A percentile compares a stretch with the other conserved stretches of the same genome.
These are phyloP conservation scores for Nomada hirtipes DNA, from an alignment of 2,888 invertebrate species.

Conservation along the genomic window DNA sequence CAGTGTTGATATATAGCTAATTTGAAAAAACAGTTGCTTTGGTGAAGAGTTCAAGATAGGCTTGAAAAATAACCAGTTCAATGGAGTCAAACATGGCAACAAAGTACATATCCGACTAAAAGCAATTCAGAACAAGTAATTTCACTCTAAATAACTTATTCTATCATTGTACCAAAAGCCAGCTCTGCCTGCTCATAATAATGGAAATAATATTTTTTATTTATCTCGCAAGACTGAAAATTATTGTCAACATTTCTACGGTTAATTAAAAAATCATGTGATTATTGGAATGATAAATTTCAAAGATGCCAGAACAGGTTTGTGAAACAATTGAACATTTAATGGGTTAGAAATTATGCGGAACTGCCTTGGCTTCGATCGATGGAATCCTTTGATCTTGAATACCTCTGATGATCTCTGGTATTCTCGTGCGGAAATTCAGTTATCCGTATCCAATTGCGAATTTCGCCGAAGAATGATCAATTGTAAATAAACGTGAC, in stretches of 20 bases:
- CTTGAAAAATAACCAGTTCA: no score
- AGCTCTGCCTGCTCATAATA: no score
- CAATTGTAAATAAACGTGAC: not conserved
- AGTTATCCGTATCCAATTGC: slow-evolving; percentile 3
- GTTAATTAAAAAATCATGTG: not conserved
- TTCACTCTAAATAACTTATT: no score
- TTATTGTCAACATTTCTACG: not conserved
- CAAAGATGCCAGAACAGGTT: not conserved
- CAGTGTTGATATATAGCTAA: no score
- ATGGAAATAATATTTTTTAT: no score
- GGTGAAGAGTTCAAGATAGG: no score
- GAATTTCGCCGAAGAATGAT: not conserved
- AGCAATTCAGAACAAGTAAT: no score
- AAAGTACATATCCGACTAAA: no score
- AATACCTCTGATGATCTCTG: slow-evolving; percentile 2
- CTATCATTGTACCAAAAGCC: no score
- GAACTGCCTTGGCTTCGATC: slow-evolving; percentile 2
- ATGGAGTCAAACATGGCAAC: no score
- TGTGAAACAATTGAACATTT: slow-evolving; percentile 3
- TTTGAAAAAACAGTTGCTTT: no score
- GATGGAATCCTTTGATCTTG: not conserved
- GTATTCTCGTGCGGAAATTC: not conserved
- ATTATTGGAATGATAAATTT: not conserved
- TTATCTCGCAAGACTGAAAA: no score
- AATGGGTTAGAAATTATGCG: not conserved